These are phyloP conservation scores for Bradypodion ventrale DNA, from an alignment of 2,797 vertebrate genomes.

Conservation along the genomic window DNA sequence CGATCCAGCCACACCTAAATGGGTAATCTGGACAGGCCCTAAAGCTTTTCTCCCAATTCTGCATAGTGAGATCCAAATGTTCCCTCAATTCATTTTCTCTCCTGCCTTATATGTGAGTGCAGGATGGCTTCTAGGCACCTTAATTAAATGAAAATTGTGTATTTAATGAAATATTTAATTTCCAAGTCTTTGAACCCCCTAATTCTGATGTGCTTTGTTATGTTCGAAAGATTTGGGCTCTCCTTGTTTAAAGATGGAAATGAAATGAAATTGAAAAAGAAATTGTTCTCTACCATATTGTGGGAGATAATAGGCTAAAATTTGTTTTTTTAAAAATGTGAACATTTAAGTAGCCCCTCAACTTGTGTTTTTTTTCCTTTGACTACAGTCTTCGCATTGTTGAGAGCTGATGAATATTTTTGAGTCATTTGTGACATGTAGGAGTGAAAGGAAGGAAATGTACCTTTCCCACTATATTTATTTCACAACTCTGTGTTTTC, in stretches of 20 bases:
- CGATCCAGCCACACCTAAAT: no score
- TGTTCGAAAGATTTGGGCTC: not conserved
- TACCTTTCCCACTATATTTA: slow-evolving; percentile 27
- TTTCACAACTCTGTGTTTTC: slow-evolving; percentile 22
- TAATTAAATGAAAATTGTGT: not conserved
- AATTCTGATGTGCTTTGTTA: not conserved
- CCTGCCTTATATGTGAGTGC: not conserved
- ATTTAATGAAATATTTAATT: not conserved
- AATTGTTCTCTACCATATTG: not conserved
- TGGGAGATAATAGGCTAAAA: not conserved
- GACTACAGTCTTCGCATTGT: slow-evolving; percentile 11
- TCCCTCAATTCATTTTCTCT: not conserved
- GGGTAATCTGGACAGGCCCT: no score
- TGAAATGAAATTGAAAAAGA: not conserved
- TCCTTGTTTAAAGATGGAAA: not conserved
- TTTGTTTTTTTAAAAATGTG: not conserved
- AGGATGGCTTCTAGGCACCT: not conserved
- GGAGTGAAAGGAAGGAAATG: slow-evolving; percentile 37
- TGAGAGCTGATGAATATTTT: slow-evolving; percentile 44
- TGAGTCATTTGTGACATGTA: slow-evolving; percentile 23
- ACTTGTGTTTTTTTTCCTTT: not conserved
- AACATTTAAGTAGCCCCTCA: not conserved
- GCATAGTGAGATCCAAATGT: not conserved
- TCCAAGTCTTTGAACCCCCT: not conserved
- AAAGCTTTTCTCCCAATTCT: not conserved